phyloP scores from a whole-genome alignment of 2,888 invertebrate genomes.

The Sabellastarte sp. region DNA sequence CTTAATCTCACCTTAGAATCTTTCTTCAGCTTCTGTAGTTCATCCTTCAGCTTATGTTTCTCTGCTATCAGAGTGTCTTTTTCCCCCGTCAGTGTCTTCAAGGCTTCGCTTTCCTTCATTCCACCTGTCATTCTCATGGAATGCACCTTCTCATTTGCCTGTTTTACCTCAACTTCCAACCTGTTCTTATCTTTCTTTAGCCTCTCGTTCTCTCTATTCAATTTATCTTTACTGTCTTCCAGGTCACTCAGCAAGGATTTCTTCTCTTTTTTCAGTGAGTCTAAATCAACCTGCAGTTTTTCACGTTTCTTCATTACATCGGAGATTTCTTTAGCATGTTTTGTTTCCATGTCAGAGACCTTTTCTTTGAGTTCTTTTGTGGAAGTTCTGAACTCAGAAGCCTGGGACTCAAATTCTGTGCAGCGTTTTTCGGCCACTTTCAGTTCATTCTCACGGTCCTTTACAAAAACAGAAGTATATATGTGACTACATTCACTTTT shows the following conservation, averaged over 20 bases:
- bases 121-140: constrained; percentile 6
- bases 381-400: constrained; percentile 1
- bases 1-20: no score
- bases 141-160: constrained; percentile 15
- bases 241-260: constrained; percentile 37
- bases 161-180: constrained; percentile 22
- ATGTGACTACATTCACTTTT: no score
- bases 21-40: constrained; percentile 36
- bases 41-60: constrained; percentile 43
- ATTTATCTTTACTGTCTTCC: constrained; percentile 4
- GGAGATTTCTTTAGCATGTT: background rate
- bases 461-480: no score
- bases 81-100: constrained; percentile 42
- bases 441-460: constrained; percentile 3
- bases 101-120: constrained; percentile 25
- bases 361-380: background rate
- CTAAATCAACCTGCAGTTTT: constrained; percentile 37
- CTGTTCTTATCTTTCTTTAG: constrained; percentile 16
- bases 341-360: background rate
- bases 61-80: constrained; percentile 46
- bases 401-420: constrained; percentile 4
- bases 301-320: constrained; percentile 35
- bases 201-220: constrained; percentile 9
- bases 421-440: constrained; percentile 9
- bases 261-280: constrained; percentile 31